Evolutionary conservation across 2,797 vertebrate species (phyloP).

Genomic region (Melanotaenia boesemani): DNA sequence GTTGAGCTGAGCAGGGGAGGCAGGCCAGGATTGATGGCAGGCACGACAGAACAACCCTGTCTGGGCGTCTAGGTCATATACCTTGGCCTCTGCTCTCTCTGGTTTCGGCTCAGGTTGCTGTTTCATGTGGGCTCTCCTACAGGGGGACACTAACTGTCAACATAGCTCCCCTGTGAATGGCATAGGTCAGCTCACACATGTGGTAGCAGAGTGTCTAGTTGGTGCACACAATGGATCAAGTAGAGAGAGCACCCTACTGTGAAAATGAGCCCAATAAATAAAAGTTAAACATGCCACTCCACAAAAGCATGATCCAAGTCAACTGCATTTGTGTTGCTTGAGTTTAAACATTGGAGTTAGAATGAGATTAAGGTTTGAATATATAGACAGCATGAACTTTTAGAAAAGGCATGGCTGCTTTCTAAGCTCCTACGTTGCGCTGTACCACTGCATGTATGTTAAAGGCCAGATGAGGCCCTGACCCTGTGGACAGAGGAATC

Average conservation of each 20-base stretch:
- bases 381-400: slow-evolving; percentile 33
- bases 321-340: slow-evolving; percentile 20
- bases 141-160: slow-evolving; percentile 77
- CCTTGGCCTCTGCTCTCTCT: slow-evolving; percentile 73
- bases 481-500: slow-evolving; percentile 74
- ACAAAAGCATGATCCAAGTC: slow-evolving; percentile 30
- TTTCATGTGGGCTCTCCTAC: slow-evolving; percentile 75
- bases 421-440: slow-evolving; percentile 50
- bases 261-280: slow-evolving; percentile 64
- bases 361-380: slow-evolving; percentile 40
- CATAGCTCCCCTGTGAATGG: slow-evolving; percentile 71
- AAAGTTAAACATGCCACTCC: slow-evolving; percentile 46
- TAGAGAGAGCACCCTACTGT: slow-evolving; percentile 55
- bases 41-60: slow-evolving; percentile 68
- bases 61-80: slow-evolving; percentile 77
- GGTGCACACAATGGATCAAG: slow-evolving; percentile 56
- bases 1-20: slow-evolving; percentile 20
- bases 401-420: slow-evolving; percentile 29
- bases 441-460: slow-evolving; percentile 59
- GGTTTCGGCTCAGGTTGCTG: slow-evolving; percentile 77
- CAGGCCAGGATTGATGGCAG: slow-evolving; percentile 68
- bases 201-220: slow-evolving; percentile 50
- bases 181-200: slow-evolving; percentile 73
- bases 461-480: slow-evolving; percentile 74
- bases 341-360: slow-evolving; percentile 30